A percentile compares a stretch with the other conserved stretches of the same genome.
These are phyloP conservation scores for Tiliacea aurago DNA, from an alignment of 2,888 invertebrate genomes.

Conservation along the genomic window DNA sequence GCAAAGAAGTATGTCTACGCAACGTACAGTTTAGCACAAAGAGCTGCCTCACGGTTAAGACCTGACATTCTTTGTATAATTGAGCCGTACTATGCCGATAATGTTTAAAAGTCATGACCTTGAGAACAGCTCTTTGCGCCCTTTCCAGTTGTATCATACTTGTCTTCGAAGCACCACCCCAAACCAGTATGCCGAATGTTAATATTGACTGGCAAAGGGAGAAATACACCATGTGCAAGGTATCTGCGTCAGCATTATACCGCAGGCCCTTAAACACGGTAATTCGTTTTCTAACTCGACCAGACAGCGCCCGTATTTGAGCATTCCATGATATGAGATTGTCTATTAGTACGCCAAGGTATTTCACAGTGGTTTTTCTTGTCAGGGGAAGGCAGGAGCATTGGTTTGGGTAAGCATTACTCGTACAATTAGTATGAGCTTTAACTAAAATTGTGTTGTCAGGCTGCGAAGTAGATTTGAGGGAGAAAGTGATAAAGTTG, in stretches of 20 bases:
- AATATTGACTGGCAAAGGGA: background rate
- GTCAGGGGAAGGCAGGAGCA: background rate
- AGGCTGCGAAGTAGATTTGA: too few relatives aligned
- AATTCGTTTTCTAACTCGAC: background rate
- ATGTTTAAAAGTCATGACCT: background rate
- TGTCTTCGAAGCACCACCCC: conserved; percentile 6
- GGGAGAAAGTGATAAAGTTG: too few relatives aligned
- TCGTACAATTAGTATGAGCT: conserved; percentile 6
- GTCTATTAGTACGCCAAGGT: conserved; percentile 11
- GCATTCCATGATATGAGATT: conserved; percentile 3
- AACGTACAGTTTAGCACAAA: too few relatives aligned
- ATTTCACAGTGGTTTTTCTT: background rate
- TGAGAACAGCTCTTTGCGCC: conserved; percentile 13
- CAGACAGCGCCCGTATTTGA: background rate
- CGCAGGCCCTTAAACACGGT: too few relatives aligned
- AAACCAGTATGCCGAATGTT: conserved; percentile 2
- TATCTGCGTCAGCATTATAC: too few relatives aligned
- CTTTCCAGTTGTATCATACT: background rate
- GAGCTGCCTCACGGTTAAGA: too few relatives aligned
- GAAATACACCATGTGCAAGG: too few relatives aligned
- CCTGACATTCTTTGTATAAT: too few relatives aligned
- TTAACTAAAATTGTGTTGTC: background rate
- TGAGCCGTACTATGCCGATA: too few relatives aligned
- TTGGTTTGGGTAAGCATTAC: background rate
- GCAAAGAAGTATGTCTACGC: background rate